These are phyloP conservation scores for Zoroaster sp. DNA, from an alignment of 53 echinoderm and acorn worm species.

Conservation along the genomic window DNA sequence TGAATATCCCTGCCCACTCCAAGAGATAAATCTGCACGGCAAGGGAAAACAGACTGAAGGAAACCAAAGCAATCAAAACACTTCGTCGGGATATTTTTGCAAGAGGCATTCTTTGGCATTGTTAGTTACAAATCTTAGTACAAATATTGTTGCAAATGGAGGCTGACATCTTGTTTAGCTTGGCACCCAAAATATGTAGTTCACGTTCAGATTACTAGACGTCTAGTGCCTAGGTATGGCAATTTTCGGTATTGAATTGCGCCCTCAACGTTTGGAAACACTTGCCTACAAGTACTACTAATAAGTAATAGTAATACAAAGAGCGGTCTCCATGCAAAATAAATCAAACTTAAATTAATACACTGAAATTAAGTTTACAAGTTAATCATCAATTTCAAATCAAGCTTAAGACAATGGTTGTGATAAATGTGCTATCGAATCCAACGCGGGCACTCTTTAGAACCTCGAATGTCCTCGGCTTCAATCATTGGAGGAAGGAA, in stretches of 20 bases:
- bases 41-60: not conserved
- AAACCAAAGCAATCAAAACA: constrained; percentile 7
- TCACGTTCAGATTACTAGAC: not conserved
- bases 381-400: too few species aligned
- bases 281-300: too few species aligned
- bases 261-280: not conserved
- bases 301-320: too few species aligned
- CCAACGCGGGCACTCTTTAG: too few species aligned
- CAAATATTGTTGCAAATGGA: not conserved
- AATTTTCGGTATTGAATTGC: not conserved
- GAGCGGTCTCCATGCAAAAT: too few species aligned
- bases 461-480: too few species aligned
- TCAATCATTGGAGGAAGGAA: too few species aligned
- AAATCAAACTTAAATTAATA: too few species aligned
- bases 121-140: not conserved
- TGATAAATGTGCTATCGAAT: too few species aligned
- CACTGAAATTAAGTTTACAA: too few species aligned
- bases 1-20: constrained; percentile 20
- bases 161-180: not conserved
- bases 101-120: not conserved
- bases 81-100: constrained; percentile 4
- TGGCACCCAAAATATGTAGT: not conserved
- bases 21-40: constrained; percentile 1
- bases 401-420: too few species aligned
- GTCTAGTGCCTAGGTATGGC: too few species aligned